Conservation (phyloP, 2,888 invertebrate genomes). For the Steinernema scapterisci region DNA sequence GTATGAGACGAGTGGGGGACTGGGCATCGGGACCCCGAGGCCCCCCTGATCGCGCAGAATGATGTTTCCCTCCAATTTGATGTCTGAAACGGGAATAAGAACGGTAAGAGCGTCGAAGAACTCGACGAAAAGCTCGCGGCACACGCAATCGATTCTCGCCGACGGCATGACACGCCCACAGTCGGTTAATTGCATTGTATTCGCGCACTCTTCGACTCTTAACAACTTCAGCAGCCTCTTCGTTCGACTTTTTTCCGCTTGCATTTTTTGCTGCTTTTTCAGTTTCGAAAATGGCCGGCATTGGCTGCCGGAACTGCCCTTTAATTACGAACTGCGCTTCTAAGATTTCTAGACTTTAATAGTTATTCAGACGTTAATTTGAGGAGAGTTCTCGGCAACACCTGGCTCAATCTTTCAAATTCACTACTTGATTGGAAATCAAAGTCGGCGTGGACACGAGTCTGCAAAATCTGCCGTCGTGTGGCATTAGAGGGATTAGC, state of each 20-base stretch:
- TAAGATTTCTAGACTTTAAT: no score
- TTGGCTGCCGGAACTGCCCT: background rate
- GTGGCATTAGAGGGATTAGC: background rate
- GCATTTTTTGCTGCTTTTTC: background rate
- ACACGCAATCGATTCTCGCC: conserved; percentile 25
- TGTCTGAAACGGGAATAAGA: conserved; percentile 12
- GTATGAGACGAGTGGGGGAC: conserved; percentile 26
- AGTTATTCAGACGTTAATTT: no score
- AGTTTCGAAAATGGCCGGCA: background rate
- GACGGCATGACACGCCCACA: conserved; percentile 32
- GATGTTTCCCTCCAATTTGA: conserved; percentile 30
- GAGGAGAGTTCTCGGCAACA: background rate
- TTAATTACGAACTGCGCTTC: background rate
- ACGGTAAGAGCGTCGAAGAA: conserved; percentile 18
- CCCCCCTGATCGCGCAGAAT: conserved; percentile 31
- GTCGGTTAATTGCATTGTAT: conserved; percentile 33
- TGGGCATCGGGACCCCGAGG: conserved; percentile 14
- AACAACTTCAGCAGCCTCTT: conserved; percentile 21
- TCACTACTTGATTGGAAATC: background rate
- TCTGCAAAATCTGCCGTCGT: background rate
- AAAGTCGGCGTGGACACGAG: background rate
- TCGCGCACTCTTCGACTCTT: conserved; percentile 31
- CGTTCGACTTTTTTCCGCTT: background rate
- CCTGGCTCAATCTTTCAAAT: background rate
- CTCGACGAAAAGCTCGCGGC: conserved; percentile 30